Evolutionary conservation across 92 coral and sea anemone species (phyloP).

Genomic region (Porites lobata): DNA sequence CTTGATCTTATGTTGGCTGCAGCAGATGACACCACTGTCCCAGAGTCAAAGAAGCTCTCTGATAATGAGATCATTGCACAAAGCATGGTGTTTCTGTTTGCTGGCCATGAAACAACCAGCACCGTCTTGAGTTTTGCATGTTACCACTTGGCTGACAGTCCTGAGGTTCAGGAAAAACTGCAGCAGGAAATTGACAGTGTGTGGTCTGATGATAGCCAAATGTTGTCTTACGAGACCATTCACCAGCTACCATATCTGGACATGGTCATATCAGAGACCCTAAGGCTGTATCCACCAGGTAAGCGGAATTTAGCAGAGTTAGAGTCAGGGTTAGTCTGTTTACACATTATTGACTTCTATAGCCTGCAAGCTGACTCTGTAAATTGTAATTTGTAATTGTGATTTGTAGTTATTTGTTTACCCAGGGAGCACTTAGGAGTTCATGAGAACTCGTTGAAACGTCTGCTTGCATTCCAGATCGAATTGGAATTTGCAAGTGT

Average conservation of each 20-base stretch:
- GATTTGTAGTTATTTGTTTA: too few species aligned
- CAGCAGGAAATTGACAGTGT: conserved; percentile 82
- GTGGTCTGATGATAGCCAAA: conserved; percentile 64
- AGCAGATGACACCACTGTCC: conserved; percentile 21
- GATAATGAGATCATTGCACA: conserved; percentile 81
- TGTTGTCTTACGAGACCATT: conserved; percentile 70
- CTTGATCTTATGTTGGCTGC: conserved; percentile 79
- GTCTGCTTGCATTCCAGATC: too few species aligned
- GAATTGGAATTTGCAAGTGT: too few species aligned
- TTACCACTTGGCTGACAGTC: conserved; percentile 77
- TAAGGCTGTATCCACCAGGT: conserved; percentile 79
- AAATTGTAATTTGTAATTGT: too few species aligned
- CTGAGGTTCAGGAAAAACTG: conserved; percentile 75
- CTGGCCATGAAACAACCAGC: conserved; percentile 86
- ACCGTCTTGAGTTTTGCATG: conserved; percentile 69
- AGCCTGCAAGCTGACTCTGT: too few species aligned
- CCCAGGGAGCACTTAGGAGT: too few species aligned
- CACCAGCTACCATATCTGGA: conserved; percentile 71
- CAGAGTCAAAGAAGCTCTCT: conserved; percentile 61
- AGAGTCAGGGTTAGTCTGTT: too few species aligned
- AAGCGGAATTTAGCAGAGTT: background rate
- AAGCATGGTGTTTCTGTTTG: conserved; percentile 73
- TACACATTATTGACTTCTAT: too few species aligned
- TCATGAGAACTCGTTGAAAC: too few species aligned
- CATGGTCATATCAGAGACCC: conserved; percentile 81